Percentiles rank a stretch among this genome's conserved stretches.
These are phyloP conservation scores for Astropecten irregularis DNA, from an alignment of 53 echinoderm and acorn worm species.

Conservation along the genomic window DNA sequence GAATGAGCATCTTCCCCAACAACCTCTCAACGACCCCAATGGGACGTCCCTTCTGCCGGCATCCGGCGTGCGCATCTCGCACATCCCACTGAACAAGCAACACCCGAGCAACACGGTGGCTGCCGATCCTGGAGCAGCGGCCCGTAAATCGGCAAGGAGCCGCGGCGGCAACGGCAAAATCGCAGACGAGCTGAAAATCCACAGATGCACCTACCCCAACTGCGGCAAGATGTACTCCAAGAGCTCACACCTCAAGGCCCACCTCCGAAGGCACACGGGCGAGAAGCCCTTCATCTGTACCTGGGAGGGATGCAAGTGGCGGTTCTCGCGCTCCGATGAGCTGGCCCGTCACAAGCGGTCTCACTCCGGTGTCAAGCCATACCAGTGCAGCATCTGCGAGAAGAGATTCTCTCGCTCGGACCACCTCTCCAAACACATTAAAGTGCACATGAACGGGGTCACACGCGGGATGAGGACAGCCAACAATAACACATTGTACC, in stretches of 20 bases:
- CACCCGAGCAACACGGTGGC: background rate
- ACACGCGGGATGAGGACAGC: constrained; percentile 66
- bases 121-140: background rate
- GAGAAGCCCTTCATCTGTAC: constrained; percentile 97
- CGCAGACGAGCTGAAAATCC: constrained; percentile 97
- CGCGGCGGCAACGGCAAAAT: constrained; percentile 62
- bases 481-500: background rate
- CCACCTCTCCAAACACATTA: constrained; percentile 95
- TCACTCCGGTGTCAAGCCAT: constrained; percentile 96
- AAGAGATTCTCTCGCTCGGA: constrained; percentile 96
- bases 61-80: constrained; percentile 89
- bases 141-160: constrained; percentile 24
- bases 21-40: background rate
- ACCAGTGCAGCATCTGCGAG: constrained; percentile 95
- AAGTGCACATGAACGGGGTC: constrained; percentile 91
- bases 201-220: constrained; percentile 95
- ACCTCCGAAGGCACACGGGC: constrained; percentile 92
- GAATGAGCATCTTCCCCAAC: background rate
- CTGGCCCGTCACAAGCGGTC: constrained; percentile 97
- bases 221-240: constrained; percentile 99
- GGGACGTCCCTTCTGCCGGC: constrained; percentile 72
- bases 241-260: constrained; percentile 97
- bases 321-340: constrained; percentile 96
- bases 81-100: constrained; percentile 70
- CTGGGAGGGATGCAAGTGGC: constrained; percentile 98